Evolutionary conservation across 2,113 vertebrate species (phyloP), one percentile per base, ranked within the genome.

Genomic region (Garra rufa): DNA sequence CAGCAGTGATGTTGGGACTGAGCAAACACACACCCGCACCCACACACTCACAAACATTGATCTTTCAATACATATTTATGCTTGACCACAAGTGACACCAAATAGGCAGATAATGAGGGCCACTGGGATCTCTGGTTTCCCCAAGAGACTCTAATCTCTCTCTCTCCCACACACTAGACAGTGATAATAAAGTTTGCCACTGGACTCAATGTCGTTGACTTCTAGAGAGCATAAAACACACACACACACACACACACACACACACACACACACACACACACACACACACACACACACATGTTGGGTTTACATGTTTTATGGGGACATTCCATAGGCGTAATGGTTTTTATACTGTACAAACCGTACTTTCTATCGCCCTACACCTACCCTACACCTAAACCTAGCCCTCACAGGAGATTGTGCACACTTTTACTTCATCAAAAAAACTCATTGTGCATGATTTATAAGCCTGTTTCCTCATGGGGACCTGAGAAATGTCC

Each of bases 11-110:
- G 76, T 79, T 44, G 14, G 14, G 41, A 63, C 57, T 46, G 57
- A 63, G 76, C 65, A 85, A 81, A 48, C 50, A 74, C 67, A 79
- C 75, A 69, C 85, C 67, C 50, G 11, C 71, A 69, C 57, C 34
- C 70, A 82, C 44, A 65, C 63, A 46, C 59, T 26, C 76, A 84
- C 70, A 82, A 44, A 77, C 41, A 81, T 9, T 24, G 21, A 46
- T 79, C 61, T 77, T 74, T 61, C 55, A 50, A 83, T 83, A 76
- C 77, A 88, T 88, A 88, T 88, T 88, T 85, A 88, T 88, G 80
- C 52, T 57, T 88, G 84, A 61, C 79, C 83, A 73, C 67, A 55
- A 76, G 70, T 78, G 70, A 71, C 67, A 70, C 83, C 65, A 75
- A 67, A 75, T 70, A 57, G 83, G 74, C 21, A 71, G 83, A 83